phyloP scores from a whole-genome alignment of 2,113 vertebrate species.

The Naja naja region DNA sequence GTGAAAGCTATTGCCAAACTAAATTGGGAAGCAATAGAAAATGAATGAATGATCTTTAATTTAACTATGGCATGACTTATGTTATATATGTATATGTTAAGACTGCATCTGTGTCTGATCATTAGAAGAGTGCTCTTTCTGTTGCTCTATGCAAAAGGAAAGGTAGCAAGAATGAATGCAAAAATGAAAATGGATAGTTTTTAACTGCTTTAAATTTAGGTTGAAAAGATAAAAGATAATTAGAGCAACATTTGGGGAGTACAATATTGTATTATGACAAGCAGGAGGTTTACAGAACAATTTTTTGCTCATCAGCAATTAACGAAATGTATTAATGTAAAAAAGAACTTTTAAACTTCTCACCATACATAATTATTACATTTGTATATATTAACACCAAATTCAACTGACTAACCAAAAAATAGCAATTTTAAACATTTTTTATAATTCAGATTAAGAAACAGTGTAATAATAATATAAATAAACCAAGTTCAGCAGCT shows the following conservation, averaged over 20 bases:
- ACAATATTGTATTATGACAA: not conserved
- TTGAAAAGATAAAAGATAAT: not conserved
- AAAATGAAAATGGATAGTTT: not conserved
- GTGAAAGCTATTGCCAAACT: not conserved
- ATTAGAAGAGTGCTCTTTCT: not conserved
- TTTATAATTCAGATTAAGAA: not conserved
- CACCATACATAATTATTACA: not conserved
- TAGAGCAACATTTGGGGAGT: not conserved
- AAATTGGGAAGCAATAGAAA: not conserved
- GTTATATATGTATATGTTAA: not conserved
- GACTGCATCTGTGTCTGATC: not conserved
- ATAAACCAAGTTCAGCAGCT: not conserved
- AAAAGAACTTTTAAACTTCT: not conserved
- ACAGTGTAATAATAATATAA: not conserved
- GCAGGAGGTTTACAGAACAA: not conserved
- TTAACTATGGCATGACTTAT: not conserved
- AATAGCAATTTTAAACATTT: not conserved
- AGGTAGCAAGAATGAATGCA: not conserved
- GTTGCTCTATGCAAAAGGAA: not conserved
- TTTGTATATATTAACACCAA: not conserved
- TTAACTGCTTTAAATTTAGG: not conserved
- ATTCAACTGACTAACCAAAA: not conserved
- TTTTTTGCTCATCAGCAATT: not conserved
- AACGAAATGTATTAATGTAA: not conserved
- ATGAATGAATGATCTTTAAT: not conserved